A percentile compares a stretch with the other conserved stretches of the same genome.
Evolutionary conservation across 2,113 vertebrate genomes (phyloP).

Genomic region (Numenius arquata): DNA sequence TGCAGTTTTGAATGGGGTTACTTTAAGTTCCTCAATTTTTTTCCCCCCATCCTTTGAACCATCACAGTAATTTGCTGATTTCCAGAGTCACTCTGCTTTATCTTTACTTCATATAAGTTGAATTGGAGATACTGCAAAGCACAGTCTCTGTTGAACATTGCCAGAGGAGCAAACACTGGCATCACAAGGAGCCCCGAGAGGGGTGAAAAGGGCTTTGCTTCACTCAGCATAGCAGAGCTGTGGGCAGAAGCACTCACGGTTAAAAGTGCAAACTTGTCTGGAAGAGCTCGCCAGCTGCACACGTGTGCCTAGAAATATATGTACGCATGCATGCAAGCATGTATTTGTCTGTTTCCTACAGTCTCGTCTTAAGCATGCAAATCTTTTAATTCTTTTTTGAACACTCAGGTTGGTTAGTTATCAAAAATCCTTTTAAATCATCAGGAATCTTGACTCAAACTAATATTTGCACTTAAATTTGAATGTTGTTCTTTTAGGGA

Average conservation of each 20-base stretch:
- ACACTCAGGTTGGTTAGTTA: no score
- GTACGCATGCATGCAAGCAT: background rate
- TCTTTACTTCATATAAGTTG: rapidly evolving
- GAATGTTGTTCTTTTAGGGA: background rate
- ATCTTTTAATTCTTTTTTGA: background rate
- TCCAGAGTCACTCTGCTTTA: background rate
- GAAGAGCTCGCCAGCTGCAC: background rate
- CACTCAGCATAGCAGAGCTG: background rate
- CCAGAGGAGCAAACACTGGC: background rate
- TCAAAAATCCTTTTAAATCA: background rate
- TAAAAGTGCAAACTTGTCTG: background rate
- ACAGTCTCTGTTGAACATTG: background rate
- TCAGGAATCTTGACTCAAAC: background rate
- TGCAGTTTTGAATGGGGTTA: background rate
- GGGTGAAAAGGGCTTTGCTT: background rate
- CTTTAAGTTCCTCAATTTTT: background rate
- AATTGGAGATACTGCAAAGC: rapidly evolving
- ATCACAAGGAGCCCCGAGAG: rapidly evolving
- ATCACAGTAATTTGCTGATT: background rate
- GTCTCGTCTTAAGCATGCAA: background rate
- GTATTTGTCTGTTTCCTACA: background rate
- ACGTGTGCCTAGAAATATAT: rapidly evolving
- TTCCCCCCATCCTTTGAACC: background rate
- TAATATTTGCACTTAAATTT: background rate
- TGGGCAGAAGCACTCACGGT: background rate